A percentile compares a stretch with the other conserved stretches of the same genome.
These are phyloP conservation scores for Clupea harengus DNA, from an alignment of 2,113 vertebrate species.

Conservation along the genomic window DNA sequence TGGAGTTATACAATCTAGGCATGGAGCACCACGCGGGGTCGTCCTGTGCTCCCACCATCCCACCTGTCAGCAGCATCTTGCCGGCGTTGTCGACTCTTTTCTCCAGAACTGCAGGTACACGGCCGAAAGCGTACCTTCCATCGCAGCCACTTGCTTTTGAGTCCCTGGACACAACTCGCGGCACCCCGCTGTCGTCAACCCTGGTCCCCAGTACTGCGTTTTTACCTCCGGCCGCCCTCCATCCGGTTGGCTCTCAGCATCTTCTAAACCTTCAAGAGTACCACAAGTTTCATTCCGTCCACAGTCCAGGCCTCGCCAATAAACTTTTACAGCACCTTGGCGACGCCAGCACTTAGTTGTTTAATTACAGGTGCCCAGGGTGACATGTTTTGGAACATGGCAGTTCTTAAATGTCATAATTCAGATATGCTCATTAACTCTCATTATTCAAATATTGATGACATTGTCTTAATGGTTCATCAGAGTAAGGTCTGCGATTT, in stretches of 20 bases:
- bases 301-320: conserved; percentile 35
- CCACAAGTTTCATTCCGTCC: conserved; percentile 44
- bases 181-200: conserved; percentile 31
- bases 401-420: neutral
- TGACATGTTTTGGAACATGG: neutral
- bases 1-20: conserved; percentile 46
- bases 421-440: neutral
- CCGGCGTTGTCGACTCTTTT: conserved; percentile 66
- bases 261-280: conserved; percentile 45
- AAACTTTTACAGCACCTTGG: conserved; percentile 49
- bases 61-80: conserved; percentile 55
- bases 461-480: neutral
- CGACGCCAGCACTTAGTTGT: neutral
- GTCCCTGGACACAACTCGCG: conserved; percentile 41
- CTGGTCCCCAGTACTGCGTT: conserved; percentile 39
- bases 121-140: conserved; percentile 50
- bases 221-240: conserved; percentile 44
- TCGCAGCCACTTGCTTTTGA: conserved; percentile 47
- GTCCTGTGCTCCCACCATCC: conserved; percentile 25
- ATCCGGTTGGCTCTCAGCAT: conserved; percentile 36
- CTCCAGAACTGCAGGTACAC: conserved; percentile 40
- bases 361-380: conserved; percentile 2
- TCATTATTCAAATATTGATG: neutral
- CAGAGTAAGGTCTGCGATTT: neutral
- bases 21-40: conserved; percentile 23